phyloP scores from a whole-genome alignment of 2,797 vertebrate species.

The Gouania willdenowi region DNA sequence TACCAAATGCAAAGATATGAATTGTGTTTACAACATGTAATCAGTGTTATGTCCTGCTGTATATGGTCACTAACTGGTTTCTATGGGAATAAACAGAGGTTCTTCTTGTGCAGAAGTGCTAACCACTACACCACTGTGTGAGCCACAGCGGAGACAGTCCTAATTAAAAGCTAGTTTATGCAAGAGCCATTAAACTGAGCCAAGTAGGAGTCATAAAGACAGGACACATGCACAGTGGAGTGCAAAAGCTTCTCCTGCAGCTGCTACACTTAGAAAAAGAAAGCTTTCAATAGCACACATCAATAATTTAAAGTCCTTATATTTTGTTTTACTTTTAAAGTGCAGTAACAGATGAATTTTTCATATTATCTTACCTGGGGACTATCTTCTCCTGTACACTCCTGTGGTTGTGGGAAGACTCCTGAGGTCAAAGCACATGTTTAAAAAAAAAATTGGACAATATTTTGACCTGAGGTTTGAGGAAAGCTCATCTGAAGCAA shows the following conservation, averaged over 20 bases:
- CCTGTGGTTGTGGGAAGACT: slow-evolving; percentile 4
- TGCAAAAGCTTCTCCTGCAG: neutral
- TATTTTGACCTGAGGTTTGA: too few relatives aligned
- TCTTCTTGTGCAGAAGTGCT: too few relatives aligned
- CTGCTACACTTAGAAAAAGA: slow-evolving; percentile 27
- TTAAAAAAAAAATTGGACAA: too few relatives aligned
- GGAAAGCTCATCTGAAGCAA: too few relatives aligned
- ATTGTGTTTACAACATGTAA: too few relatives aligned
- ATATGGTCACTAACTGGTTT: too few relatives aligned
- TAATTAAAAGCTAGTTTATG: neutral
- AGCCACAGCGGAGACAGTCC: neutral
- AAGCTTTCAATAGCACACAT: slow-evolving; percentile 25
- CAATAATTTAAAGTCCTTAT: slow-evolving; percentile 32
- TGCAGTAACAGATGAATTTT: slow-evolving; percentile 47
- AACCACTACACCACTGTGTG: neutral
- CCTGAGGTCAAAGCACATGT: slow-evolving; percentile 4
- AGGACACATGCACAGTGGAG: neutral
- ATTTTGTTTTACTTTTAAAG: slow-evolving; percentile 17
- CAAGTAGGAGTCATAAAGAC: neutral
- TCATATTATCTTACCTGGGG: slow-evolving; percentile 13
- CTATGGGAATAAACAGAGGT: too few relatives aligned
- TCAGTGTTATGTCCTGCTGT: too few relatives aligned
- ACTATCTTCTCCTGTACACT: neutral
- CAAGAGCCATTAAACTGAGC: neutral
- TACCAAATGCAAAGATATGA: too few relatives aligned